phyloP scores from a whole-genome alignment of 2,113 vertebrate species.

The Psilopogon haemacephalus region DNA sequence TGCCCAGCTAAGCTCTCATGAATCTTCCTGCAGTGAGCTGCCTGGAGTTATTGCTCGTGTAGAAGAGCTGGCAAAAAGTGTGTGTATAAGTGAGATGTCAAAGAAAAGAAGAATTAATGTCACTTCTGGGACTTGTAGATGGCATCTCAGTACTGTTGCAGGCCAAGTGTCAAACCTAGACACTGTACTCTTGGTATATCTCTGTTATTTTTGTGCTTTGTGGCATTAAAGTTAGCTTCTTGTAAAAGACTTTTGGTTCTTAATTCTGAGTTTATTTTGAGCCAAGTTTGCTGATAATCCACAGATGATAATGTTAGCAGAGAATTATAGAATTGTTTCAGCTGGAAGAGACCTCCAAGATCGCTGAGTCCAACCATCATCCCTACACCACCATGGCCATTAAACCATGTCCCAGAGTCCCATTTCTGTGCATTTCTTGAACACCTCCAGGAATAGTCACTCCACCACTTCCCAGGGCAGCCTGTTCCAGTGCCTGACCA shows the following conservation, averaged over 20 bases:
- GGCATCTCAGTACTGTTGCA: accelerated
- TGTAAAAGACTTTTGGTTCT: background rate
- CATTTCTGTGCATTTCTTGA: no score
- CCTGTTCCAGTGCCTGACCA: no score
- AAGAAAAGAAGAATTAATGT: background rate
- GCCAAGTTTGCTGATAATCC: background rate
- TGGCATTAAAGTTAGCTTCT: background rate
- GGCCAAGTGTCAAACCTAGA: background rate
- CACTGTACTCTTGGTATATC: background rate
- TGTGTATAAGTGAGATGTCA: background rate
- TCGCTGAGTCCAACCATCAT: no score
- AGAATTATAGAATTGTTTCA: no score
- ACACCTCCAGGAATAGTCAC: no score
- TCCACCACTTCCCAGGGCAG: no score
- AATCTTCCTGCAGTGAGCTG: background rate
- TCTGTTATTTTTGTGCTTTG: background rate
- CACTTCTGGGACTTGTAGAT: accelerated
- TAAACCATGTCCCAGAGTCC: no score
- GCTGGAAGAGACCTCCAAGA: no score
- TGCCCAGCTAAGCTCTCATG: background rate
- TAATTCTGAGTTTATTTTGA: background rate
- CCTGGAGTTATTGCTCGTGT: accelerated
- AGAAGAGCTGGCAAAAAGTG: background rate
- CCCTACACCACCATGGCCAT: no score
- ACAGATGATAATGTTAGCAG: no score